phyloP scores from a whole-genome alignment of 2,888 invertebrate species.

The Brenthis daphne region DNA sequence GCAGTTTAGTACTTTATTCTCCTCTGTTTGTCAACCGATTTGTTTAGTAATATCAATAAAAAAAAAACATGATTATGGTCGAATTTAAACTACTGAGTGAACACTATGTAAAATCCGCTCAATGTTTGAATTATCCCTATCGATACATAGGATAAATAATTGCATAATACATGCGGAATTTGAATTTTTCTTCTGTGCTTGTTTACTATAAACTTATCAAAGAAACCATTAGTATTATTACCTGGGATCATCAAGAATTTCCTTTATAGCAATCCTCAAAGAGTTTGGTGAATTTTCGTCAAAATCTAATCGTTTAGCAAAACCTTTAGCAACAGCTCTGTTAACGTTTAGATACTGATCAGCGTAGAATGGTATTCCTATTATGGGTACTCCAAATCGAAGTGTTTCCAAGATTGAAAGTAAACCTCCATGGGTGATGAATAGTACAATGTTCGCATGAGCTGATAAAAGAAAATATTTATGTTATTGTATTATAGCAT shows the following conservation, averaged over 20 bases:
- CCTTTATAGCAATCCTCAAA: conserved; percentile 48
- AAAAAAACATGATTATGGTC: too few relatives aligned
- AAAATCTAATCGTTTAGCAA: conserved; percentile 48
- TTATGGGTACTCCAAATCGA: conserved; percentile 53
- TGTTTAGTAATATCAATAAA: too few relatives aligned
- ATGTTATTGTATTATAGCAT: not conserved
- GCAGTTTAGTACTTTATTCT: too few relatives aligned
- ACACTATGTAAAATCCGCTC: too few relatives aligned
- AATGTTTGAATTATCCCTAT: too few relatives aligned
- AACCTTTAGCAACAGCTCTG: conserved; percentile 51
- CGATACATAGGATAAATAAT: too few relatives aligned
- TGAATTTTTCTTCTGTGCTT: too few relatives aligned
- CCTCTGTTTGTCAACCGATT: too few relatives aligned
- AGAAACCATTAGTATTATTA: conserved; percentile 23
- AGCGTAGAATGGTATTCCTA: conserved; percentile 55
- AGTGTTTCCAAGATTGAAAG: conserved; percentile 56
- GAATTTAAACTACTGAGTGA: too few relatives aligned
- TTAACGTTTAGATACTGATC: conserved; percentile 57
- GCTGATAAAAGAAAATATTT: conserved; percentile 45
- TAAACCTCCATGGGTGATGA: conserved; percentile 60
- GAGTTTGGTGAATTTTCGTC: conserved; percentile 42
- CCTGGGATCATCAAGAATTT: conserved; percentile 44
- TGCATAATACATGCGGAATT: too few relatives aligned
- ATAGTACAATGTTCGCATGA: conserved; percentile 55
- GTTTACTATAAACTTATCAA: too few relatives aligned